Evolutionary conservation across 2,113 vertebrate genomes (phyloP).

Genomic region (Coregonus clupeaformis): DNA sequence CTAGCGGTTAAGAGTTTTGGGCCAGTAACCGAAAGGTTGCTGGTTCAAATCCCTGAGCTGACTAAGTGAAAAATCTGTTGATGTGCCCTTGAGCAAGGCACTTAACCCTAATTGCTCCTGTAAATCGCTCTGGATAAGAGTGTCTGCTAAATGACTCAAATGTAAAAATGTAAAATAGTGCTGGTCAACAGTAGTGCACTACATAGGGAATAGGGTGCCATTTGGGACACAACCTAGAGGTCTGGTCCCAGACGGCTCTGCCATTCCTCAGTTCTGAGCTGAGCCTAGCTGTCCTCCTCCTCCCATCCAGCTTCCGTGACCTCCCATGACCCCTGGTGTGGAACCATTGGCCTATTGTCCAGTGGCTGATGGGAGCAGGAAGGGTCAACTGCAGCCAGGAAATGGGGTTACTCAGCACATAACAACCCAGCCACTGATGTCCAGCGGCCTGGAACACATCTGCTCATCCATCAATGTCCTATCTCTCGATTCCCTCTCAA

Average conservation of each 20-base stretch:
- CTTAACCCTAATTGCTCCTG: no score
- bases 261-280: not conserved
- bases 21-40: no score
- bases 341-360: slow-evolving; percentile 48
- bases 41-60: no score
- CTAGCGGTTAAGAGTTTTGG: no score
- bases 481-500: slow-evolving; percentile 28
- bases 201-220: not conserved
- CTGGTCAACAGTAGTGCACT: no score
- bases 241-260: not conserved
- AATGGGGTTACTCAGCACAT: slow-evolving; percentile 46
- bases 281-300: slow-evolving; percentile 1
- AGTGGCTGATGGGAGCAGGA: slow-evolving; percentile 57
- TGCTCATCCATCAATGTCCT: slow-evolving; percentile 63
- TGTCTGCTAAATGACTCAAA: no score
- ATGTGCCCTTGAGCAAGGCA: no score
- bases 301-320: not conserved
- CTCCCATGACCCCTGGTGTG: slow-evolving; percentile 5
- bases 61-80: no score
- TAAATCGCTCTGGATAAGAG: no score
- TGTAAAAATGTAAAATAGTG: no score
- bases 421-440: slow-evolving; percentile 31
- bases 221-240: no score
- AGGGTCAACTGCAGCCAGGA: slow-evolving; percentile 60
- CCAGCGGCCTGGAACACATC: slow-evolving; percentile 59